Conservation (phyloP, 2,888 invertebrate species). For the Esperia sulphurella region DNA sequence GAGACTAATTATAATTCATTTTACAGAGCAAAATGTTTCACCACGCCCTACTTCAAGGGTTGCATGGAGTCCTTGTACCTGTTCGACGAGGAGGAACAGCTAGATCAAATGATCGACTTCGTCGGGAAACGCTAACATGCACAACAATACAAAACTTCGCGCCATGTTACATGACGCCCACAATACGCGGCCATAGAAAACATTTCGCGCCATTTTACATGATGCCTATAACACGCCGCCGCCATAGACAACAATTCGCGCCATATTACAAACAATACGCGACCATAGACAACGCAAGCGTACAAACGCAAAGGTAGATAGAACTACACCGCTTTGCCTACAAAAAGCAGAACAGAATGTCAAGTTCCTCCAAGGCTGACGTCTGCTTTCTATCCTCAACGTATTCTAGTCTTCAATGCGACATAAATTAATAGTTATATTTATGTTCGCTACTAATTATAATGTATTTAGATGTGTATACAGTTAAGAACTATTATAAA, state of each 20-base stretch:
- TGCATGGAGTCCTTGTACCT: slow-evolving; percentile 89
- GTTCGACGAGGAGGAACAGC: slow-evolving; percentile 87
- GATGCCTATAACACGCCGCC: neutral
- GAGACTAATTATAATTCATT: slow-evolving; percentile 17
- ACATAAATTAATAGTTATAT: slow-evolving; percentile 44
- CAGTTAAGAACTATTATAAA: slow-evolving; percentile 60
- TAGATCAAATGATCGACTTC: slow-evolving; percentile 89
- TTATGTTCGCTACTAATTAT: slow-evolving; percentile 73
- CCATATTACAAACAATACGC: too few species aligned
- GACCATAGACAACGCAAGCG: too few species aligned
- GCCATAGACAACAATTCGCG: too few species aligned
- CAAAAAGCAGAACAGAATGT: slow-evolving; percentile 50
- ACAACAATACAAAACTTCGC: slow-evolving; percentile 35
- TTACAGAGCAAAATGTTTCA: slow-evolving; percentile 88
- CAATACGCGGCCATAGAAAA: slow-evolving; percentile 34
- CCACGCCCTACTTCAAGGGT: slow-evolving; percentile 88
- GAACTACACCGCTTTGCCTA: neutral
- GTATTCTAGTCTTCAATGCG: slow-evolving; percentile 76
- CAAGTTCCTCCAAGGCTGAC: slow-evolving; percentile 59
- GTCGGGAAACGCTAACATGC: slow-evolving; percentile 81
- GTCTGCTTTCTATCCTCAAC: slow-evolving; percentile 78
- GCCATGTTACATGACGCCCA: slow-evolving; percentile 46
- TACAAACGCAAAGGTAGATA: too few species aligned
- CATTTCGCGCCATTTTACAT: slow-evolving; percentile 28
- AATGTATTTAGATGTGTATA: slow-evolving; percentile 34